Percentiles rank a stretch among this genome's conserved stretches.
phyloP scores from a whole-genome alignment of 2,888 invertebrate genomes.

The Tuberolachnus salignus region DNA sequence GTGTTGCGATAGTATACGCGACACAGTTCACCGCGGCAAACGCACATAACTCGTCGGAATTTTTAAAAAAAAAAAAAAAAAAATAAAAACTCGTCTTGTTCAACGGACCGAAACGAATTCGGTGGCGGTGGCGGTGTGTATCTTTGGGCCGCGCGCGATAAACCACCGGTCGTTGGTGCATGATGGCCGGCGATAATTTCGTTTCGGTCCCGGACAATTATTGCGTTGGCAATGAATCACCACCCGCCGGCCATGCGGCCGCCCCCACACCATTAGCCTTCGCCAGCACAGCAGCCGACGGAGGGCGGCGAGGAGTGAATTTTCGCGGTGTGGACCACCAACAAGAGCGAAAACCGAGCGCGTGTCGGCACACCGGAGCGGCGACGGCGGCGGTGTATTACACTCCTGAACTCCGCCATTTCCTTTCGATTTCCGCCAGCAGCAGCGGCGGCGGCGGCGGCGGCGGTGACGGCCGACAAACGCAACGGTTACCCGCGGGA shows the following conservation, averaged over 20 bases:
- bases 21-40: not conserved
- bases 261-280: not conserved
- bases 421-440: conserved; percentile 5
- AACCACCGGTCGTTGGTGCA: conserved; percentile 38
- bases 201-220: conserved; percentile 50
- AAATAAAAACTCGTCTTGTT: conserved; percentile 6
- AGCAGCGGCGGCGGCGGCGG: conserved; percentile 3
- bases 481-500: conserved; percentile 13
- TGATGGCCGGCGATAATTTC: conserved; percentile 47
- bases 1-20: too few species aligned
- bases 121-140: not conserved
- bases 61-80: not conserved
- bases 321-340: not conserved
- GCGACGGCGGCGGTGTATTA: too few species aligned
- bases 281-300: too few species aligned
- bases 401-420: conserved; percentile 1
- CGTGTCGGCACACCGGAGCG: too few species aligned
- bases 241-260: not conserved
- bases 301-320: too few species aligned
- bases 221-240: conserved; percentile 50
- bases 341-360: not conserved
- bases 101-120: conserved; percentile 39
- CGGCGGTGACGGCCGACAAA: not conserved
- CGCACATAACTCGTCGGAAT: conserved; percentile 21
- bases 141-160: conserved; percentile 5